Base-by-base conservation (phyloP, 2,113 vertebrate species). In the Corythaeola cristata region DNA sequence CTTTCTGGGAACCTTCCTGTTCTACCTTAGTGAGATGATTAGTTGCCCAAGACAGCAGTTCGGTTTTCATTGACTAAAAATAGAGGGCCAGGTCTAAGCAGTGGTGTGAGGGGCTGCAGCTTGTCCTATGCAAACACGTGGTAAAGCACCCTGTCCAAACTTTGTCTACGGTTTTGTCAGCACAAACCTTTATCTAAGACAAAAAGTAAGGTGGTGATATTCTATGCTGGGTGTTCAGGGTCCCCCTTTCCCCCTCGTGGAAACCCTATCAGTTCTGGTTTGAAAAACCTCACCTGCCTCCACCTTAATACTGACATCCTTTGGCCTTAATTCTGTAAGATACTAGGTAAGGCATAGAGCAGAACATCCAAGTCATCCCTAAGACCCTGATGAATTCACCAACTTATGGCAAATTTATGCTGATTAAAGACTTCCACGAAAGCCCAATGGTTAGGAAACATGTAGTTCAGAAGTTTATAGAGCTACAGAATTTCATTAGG, bases 71-170 rank as follows among this genome's bases (percentile, higher is more conserved):
- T 3, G 8, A 52, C 24, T 66, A 7, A 62, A 93, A 78, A 33
- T 1, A 37, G 30, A 49, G 19, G 9, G 23, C 9, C 30, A 47
- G 8, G 12, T 49, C 52, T 56, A 33, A 74, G 8, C 6, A 39
- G 12, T 5, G 33, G 19, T 21, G 7, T 27, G 32, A 85, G 6
- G 8, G 7, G 16, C 56, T 92, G 37, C 68, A 91, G n/a, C 27
- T 84, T 3, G 30, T 30, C 45, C 45, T 45, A 2, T 5, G 35
- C 22, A 78, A 74, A 30, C 8, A 14, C 3, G 8, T 3, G 7
- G 12, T 23, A 62, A 62, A 52, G 27, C 0, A 0, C 19, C 86
- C 88, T 60, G 56, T 44, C 4, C 33, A 50, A 64, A 11, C 16
- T 18, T 49, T 8, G 41, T 8, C 19, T 20, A 13, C 12, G 20